These are phyloP conservation scores for Zapus hudsonius DNA, from an alignment of 2,113 vertebrate species.

Conservation along the genomic window DNA sequence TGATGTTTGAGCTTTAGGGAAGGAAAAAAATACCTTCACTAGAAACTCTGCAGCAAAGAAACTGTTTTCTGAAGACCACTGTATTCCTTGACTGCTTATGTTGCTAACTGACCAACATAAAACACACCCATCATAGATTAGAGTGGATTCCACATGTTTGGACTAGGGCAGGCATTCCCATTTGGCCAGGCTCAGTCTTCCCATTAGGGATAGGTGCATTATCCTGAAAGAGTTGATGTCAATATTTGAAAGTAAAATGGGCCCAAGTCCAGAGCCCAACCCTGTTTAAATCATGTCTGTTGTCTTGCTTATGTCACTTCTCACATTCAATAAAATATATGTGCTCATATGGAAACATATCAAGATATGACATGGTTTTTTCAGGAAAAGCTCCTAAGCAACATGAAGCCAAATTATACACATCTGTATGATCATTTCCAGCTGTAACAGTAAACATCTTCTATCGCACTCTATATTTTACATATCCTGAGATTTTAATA, in stretches of 20 bases:
- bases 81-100: conserved; percentile 10
- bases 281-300: conserved; percentile 41
- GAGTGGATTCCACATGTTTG: conserved; percentile 28
- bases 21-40: not conserved
- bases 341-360: conserved; percentile 66
- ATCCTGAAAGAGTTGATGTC: conserved; percentile 37
- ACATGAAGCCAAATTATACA: conserved; percentile 66
- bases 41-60: not conserved
- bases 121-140: not conserved
- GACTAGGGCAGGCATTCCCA: not conserved
- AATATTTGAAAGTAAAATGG: conserved; percentile 50
- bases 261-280: conserved; percentile 38
- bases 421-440: conserved; percentile 70
- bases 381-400: conserved; percentile 68
- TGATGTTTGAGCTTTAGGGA: not conserved
- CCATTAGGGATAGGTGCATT: conserved; percentile 13
- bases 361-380: conserved; percentile 69
- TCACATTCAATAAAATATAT: conserved; percentile 65
- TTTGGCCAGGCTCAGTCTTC: not conserved
- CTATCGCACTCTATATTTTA: conserved; percentile 70
- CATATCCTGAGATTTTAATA: conserved; percentile 59
- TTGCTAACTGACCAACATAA: conserved; percentile 31
- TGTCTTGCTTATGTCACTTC: conserved; percentile 72
- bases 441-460: conserved; percentile 74
- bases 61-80: not conserved